Base-by-base conservation (phyloP, 2,888 invertebrate species). In the Drosophila ustulata region DNA sequence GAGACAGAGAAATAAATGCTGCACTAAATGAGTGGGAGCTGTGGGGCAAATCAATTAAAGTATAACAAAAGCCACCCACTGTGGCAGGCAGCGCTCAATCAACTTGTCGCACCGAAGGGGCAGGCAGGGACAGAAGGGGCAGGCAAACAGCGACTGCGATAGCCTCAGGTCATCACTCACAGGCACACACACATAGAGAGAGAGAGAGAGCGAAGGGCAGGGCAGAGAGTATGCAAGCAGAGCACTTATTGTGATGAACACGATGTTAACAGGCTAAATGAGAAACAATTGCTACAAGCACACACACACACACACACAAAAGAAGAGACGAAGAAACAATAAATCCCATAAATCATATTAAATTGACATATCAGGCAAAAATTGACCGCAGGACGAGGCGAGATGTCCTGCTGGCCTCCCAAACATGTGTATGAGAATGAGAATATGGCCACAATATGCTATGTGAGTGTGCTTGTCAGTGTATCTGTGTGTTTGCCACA, bases 281-380 rank as follows among this genome's bases (percentile, higher is more conserved):
- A 85, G 81, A 85, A 87, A 82, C 88, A 75, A 87, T 87, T 82
- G 82, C 83, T 68, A 82, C 83, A 58, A 30, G 55, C 52, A 13
- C 25, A 66, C 25, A 56, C 49, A 47, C 11, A 41, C 59, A 62
- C 34, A 73, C 46, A 59, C 51, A 67, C 1, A 53, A 32, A 72
- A 62, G 25, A 51, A 75, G 58, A 53, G 71, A 50, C 59, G 32
- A 65, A 78, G 82, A 81, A 79, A 85, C 81, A 85, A 85, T 88
- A 88, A 83, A 85, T 81, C 88, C 79, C 85, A 85, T 85, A 85
- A 85, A 85, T 85, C 85, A 85, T 85, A 88, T 81, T 85, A 85
- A 85, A 85, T 85, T 85, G 85, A 88, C 85, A 85, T 85, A 85
- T 88, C 83, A 81, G 75, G 70, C 86, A 53, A 85, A 81, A 85